Conservation (phyloP, 92 coral and sea anemone genomes). For the Porites evermanni region DNA sequence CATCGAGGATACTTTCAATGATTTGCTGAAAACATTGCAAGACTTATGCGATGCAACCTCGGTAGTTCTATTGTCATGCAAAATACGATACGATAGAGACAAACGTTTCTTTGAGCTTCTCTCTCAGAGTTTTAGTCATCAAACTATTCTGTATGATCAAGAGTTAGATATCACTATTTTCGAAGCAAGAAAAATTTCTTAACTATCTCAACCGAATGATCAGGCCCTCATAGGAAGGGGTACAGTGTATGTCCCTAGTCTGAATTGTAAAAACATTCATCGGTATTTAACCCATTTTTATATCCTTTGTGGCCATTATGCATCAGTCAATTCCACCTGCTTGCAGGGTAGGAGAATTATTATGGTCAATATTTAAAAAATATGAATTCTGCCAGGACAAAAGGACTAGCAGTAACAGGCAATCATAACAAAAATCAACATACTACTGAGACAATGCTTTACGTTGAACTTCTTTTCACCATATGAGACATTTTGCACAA, state of each 20-base stretch:
- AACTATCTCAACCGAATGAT: neutral
- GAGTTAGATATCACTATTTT: conserved; percentile 75
- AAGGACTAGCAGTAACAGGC: too few relatives aligned
- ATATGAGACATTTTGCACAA: too few relatives aligned
- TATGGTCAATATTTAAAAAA: too few relatives aligned
- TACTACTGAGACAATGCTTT: too few relatives aligned
- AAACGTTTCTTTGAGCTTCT: conserved; percentile 81
- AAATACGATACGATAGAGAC: conserved; percentile 93
- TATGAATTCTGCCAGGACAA: too few relatives aligned
- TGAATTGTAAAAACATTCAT: too few relatives aligned
- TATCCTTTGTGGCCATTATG: too few relatives aligned
- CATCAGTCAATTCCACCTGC: too few relatives aligned
- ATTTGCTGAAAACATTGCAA: conserved; percentile 74
- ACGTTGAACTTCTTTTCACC: too few relatives aligned
- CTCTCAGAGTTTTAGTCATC: conserved; percentile 54
- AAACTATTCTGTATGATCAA: conserved; percentile 71
- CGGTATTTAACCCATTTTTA: too few relatives aligned
- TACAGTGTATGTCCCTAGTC: neutral
- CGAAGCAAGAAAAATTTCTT: conserved; percentile 65
- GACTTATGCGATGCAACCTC: conserved; percentile 82
- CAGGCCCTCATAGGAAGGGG: neutral
- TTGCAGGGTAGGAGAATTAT: too few relatives aligned
- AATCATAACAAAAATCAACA: too few relatives aligned
- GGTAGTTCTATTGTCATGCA: conserved; percentile 80
- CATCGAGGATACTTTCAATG: conserved; percentile 88